These are phyloP conservation scores for Amphiura filiformis DNA, from an alignment of 35 echinoderm and acorn worm species.

Conservation along the genomic window DNA sequence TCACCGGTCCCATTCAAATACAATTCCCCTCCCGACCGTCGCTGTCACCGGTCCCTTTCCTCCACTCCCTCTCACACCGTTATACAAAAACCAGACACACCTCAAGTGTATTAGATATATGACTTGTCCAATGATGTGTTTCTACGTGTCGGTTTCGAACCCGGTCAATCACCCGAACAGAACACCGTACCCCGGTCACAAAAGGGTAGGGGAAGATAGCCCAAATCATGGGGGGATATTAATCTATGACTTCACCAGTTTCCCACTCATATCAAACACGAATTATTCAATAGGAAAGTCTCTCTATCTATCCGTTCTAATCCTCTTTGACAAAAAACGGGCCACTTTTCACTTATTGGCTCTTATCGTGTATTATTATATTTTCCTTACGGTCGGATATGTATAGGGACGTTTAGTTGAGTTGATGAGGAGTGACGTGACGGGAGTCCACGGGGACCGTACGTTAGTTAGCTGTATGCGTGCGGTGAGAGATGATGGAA, in stretches of 20 bases:
- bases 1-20: no score
- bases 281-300: background rate
- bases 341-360: background rate
- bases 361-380: background rate
- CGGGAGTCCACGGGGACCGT: background rate
- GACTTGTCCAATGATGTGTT: no score
- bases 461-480: no score
- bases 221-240: background rate
- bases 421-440: background rate
- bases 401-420: background rate
- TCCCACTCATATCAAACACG: background rate
- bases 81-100: no score
- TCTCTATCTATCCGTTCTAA: background rate
- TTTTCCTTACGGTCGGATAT: background rate
- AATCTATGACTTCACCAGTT: background rate
- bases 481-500: no score
- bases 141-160: background rate
- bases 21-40: no score
- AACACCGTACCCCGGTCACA: no score
- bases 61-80: no score
- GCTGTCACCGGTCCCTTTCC: no score
- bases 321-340: slow-evolving; percentile 10
- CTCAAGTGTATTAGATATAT: no score
- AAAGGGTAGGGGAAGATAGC: background rate
- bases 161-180: background rate